Percentiles rank a stretch among this genome's conserved stretches.
Conservation (phyloP, 2,888 invertebrate genomes). For the Agrypnus murinus region DNA sequence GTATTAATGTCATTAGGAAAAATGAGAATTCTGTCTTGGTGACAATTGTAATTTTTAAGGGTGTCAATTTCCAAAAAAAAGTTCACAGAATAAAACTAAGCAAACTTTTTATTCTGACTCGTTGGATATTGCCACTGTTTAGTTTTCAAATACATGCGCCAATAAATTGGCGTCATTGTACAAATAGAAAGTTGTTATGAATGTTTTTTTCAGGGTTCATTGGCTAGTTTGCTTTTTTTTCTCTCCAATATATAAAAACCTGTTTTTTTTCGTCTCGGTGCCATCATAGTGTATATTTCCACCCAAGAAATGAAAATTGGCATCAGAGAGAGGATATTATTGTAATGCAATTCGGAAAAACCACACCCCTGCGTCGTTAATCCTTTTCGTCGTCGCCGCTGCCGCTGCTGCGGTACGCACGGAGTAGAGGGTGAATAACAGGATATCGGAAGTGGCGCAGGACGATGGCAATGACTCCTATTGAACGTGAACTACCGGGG, state of each 20-base stretch:
- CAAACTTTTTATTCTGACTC: not conserved
- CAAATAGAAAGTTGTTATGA: not conserved
- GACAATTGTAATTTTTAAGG: no score
- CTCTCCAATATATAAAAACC: not conserved
- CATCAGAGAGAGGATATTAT: no score
- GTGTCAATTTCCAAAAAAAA: no score
- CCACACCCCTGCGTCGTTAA: constrained; percentile 52
- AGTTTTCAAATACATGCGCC: constrained; percentile 10
- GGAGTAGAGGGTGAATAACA: constrained; percentile 53
- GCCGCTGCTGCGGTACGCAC: constrained; percentile 50
- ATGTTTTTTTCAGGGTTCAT: constrained; percentile 21
- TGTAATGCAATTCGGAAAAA: constrained; percentile 38
- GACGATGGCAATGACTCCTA: constrained; percentile 71
- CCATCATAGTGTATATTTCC: not conserved
- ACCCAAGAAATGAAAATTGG: constrained; percentile 3
- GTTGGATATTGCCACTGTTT: not conserved
- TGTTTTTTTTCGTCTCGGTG: not conserved
- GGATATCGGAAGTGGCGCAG: constrained; percentile 56
- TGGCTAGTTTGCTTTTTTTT: no score
- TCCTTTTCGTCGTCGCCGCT: constrained; percentile 47
- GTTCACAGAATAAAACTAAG: no score
- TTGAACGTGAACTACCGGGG: constrained; percentile 76
- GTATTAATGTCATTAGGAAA: no score
- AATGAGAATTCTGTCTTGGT: no score
- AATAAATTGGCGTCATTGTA: constrained; percentile 12